phyloP scores from a whole-genome alignment of 2,113 vertebrate genomes.

The Hyperopisus bebe region DNA sequence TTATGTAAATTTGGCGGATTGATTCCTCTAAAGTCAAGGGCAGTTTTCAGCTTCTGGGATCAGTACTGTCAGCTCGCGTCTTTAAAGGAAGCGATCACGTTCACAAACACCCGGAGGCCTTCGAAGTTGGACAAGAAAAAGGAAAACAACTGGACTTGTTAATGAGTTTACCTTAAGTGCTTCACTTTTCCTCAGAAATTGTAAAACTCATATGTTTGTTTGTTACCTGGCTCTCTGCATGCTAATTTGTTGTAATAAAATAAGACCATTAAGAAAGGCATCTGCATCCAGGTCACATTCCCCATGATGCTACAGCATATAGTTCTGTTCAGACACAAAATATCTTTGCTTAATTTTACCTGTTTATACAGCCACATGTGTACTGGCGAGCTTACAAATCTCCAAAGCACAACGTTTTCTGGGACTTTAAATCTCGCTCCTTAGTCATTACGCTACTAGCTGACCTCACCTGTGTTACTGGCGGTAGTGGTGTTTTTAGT shows the following conservation, averaged over 20 bases:
- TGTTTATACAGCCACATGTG: neutral
- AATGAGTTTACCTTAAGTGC: conserved; percentile 14
- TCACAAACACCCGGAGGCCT: neutral
- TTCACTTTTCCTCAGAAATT: neutral
- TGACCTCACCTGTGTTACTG: neutral
- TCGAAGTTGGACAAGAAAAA: neutral
- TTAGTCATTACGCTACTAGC: neutral
- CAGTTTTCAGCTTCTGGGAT: conserved; percentile 7
- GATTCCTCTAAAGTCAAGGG: conserved; percentile 10
- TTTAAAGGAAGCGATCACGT: neutral
- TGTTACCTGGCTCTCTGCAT: neutral
- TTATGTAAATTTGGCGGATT: neutral
- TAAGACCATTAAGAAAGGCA: no score
- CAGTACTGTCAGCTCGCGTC: no score
- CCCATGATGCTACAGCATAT: neutral
- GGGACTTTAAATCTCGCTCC: neutral
- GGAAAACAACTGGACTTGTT: neutral
- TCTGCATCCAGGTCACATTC: neutral
- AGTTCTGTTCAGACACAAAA: neutral
- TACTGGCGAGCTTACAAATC: neutral
- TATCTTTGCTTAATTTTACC: neutral
- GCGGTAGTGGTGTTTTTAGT: neutral
- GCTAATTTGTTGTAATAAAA: neutral
- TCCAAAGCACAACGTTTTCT: neutral
- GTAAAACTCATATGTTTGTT: neutral